Conservation (phyloP, 2,797 vertebrate genomes). For the Gambelia wislizenii region DNA sequence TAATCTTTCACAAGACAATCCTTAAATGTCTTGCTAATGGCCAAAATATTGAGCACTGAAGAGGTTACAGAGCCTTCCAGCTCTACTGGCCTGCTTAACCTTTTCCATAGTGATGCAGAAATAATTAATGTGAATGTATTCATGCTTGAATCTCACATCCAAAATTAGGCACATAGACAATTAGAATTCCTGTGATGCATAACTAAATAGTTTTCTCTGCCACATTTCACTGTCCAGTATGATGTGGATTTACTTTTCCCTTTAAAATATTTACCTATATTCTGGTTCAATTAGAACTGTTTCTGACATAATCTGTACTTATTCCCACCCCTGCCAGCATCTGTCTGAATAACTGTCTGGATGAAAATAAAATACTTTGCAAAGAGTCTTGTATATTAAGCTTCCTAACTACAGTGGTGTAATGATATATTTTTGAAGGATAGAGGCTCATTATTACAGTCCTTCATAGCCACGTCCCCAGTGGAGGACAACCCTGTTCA, state of each 20-base stretch:
- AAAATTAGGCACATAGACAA: rapidly evolving
- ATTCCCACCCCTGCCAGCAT: neutral
- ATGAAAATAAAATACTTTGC: neutral
- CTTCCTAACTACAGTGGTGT: neutral
- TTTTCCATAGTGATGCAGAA: neutral
- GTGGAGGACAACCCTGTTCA: too few species aligned
- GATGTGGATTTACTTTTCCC: neutral
- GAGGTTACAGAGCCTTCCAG: neutral
- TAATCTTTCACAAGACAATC: constrained; percentile 44
- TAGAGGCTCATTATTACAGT: neutral
- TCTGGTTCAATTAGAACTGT: neutral
- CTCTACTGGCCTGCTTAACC: neutral
- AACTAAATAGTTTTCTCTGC: neutral
- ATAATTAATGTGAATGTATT: constrained; percentile 36
- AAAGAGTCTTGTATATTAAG: neutral
- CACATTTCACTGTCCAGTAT: neutral
- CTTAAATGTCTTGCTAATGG: constrained; percentile 26
- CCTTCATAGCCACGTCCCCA: neutral
- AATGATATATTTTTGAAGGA: neutral
- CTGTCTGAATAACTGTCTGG: neutral
- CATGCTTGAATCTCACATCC: neutral
- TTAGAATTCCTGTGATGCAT: rapidly evolving
- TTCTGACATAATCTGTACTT: constrained; percentile 13
- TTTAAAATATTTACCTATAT: neutral
- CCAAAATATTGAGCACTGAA: neutral